A percentile compares a stretch with the other conserved stretches of the same genome.
These are phyloP conservation scores for Zaprionus ghesquierei DNA, from an alignment of 1,140 invertebrate genomes.

Conservation along the genomic window DNA sequence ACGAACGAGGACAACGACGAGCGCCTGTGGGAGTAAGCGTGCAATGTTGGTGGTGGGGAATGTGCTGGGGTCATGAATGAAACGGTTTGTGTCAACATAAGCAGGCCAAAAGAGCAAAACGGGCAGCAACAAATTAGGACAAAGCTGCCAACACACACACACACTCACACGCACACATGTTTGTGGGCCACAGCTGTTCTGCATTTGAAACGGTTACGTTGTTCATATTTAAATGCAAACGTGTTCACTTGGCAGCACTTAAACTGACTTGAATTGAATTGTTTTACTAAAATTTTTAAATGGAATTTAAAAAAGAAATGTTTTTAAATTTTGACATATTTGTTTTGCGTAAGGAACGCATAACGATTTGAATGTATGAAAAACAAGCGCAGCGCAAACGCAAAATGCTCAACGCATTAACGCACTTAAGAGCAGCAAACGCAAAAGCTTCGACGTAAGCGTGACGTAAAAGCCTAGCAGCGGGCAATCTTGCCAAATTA, in stretches of 20 bases:
- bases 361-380: background rate
- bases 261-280: background rate
- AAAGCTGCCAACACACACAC: background rate
- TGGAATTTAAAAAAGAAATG: background rate
- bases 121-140: constrained; percentile 27
- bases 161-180: background rate
- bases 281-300: background rate
- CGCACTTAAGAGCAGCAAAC: background rate
- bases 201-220: background rate
- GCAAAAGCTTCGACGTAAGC: background rate
- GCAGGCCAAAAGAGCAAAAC: constrained; percentile 21
- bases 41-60: background rate
- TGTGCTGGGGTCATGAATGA: constrained; percentile 4
- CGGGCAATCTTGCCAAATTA: too few relatives aligned
- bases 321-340: too few relatives aligned
- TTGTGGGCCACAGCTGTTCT: constrained; percentile 33
- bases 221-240: background rate
- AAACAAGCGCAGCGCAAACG: background rate
- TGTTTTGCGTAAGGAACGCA: too few relatives aligned
- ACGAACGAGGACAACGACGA: constrained; percentile 4
- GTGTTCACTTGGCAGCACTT: background rate
- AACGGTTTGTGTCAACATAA: constrained; percentile 24
- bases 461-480: too few relatives aligned
- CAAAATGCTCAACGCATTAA: background rate
- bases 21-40: constrained; percentile 2